Percentiles rank a stretch among this genome's conserved stretches.
Evolutionary conservation across 2,888 invertebrate species (phyloP).

Genomic region (Pristionchus arcanus): DNA sequence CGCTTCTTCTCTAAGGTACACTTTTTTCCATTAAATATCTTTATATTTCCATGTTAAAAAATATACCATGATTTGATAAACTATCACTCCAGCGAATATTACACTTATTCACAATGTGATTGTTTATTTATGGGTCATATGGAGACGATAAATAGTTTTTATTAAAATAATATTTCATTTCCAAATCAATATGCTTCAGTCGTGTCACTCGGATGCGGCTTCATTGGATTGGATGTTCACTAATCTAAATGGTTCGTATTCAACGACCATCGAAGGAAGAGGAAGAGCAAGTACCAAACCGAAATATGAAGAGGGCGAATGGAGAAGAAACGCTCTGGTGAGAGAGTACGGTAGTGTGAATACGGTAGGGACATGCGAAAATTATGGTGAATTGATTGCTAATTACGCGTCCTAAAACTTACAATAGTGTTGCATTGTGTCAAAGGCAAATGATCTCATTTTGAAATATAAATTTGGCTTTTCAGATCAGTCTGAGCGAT

Average conservation of each 20-base stretch:
- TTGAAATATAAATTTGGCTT: neutral
- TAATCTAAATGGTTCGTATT: neutral
- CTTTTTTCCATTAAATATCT: too few relatives aligned
- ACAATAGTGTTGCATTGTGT: too few relatives aligned
- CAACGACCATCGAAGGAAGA: neutral
- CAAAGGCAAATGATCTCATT: too few relatives aligned
- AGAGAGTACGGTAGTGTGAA: neutral
- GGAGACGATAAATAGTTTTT: neutral
- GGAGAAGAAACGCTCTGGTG: neutral
- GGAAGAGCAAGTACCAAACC: neutral
- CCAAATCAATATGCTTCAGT: neutral
- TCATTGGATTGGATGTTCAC: neutral
- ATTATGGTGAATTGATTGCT: too few relatives aligned
- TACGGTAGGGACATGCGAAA: neutral
- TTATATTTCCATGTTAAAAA: too few relatives aligned
- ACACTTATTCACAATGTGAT: too few relatives aligned
- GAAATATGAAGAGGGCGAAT: neutral
- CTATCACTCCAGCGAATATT: too few relatives aligned
- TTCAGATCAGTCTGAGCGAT: slow-evolving; percentile 2
- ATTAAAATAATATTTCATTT: neutral
- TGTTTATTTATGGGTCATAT: neutral
- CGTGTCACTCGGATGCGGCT: neutral
- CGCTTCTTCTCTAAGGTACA: neutral
- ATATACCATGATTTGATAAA: too few relatives aligned
- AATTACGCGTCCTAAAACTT: neutral